These are phyloP conservation scores for Tachysurus fulvidraco DNA, from an alignment of 2,113 vertebrate genomes.

Conservation along the genomic window DNA sequence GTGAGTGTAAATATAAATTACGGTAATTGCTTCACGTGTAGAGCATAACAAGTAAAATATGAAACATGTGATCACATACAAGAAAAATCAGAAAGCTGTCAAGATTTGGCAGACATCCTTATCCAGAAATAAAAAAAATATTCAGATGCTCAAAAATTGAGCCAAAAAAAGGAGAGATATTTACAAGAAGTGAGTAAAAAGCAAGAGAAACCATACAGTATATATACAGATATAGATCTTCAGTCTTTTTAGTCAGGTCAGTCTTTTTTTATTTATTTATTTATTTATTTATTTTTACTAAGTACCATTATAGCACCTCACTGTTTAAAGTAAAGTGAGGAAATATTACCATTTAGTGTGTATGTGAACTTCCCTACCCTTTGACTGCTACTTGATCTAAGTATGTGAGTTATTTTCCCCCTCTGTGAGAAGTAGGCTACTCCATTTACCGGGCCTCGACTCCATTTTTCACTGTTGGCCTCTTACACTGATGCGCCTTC, in stretches of 20 bases:
- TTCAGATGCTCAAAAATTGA: background rate
- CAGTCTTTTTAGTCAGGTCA: background rate
- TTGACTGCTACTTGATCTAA: constrained; percentile 43
- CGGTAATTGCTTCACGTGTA: background rate
- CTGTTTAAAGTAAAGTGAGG: constrained; percentile 10
- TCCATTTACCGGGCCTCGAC: constrained; percentile 20
- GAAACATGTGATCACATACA: background rate
- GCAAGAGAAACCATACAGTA: too few relatives aligned
- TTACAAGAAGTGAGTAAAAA: background rate
- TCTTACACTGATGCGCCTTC: constrained; percentile 48
- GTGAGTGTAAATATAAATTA: background rate
- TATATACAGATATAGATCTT: too few relatives aligned
- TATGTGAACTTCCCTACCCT: constrained; percentile 35
- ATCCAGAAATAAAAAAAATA: background rate
- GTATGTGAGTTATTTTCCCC: constrained; percentile 42
- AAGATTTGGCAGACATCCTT: background rate
- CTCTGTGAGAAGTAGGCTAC: constrained; percentile 20
- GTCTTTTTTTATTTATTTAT: background rate
- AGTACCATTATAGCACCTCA: background rate
- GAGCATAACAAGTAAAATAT: background rate
- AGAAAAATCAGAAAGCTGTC: background rate
- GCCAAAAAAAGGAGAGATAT: background rate
- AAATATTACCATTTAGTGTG: constrained; percentile 34
- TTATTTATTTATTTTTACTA: background rate
- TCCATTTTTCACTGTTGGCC: constrained; percentile 38